Evolutionary conservation across 2,888 invertebrate species (phyloP).

Genomic region (Aproaerema taeniolella): DNA sequence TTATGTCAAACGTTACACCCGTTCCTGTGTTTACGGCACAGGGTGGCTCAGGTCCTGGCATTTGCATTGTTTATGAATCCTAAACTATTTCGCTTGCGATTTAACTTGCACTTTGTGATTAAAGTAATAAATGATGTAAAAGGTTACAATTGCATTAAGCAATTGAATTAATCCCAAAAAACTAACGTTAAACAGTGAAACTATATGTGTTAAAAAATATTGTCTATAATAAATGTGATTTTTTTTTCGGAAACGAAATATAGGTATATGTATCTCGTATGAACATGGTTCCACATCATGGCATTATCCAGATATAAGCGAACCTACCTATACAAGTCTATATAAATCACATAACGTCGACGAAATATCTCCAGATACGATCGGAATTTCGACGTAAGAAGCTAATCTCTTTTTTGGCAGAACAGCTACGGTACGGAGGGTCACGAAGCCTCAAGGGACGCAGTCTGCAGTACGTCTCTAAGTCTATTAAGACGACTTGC

Average conservation of each 20-base stretch:
- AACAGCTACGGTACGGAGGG: constrained; percentile 40
- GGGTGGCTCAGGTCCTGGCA: constrained; percentile 36
- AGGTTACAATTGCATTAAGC: not conserved
- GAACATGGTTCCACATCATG: no score
- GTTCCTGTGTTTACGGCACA: constrained; percentile 42
- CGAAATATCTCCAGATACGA: constrained; percentile 22
- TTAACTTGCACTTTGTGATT: constrained; percentile 34
- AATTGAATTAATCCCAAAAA: constrained; percentile 2
- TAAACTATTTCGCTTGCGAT: constrained; percentile 34
- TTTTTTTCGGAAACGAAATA: no score
- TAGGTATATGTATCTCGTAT: no score
- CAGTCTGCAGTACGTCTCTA: constrained; percentile 58
- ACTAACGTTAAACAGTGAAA: no score
- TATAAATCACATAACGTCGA: no score
- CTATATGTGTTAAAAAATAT: no score
- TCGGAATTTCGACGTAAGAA: constrained; percentile 47
- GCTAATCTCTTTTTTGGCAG: constrained; percentile 57
- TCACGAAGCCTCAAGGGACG: constrained; percentile 55
- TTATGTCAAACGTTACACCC: constrained; percentile 31
- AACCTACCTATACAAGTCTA: no score
- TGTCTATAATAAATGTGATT: no score
- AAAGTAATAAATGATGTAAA: no score
- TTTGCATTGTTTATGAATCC: constrained; percentile 52
- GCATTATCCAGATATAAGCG: no score
- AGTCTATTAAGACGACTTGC: constrained; percentile 73